These are phyloP conservation scores for Oncorhynchus kisutch DNA, from an alignment of 2,113 vertebrate species.

Conservation along the genomic window DNA sequence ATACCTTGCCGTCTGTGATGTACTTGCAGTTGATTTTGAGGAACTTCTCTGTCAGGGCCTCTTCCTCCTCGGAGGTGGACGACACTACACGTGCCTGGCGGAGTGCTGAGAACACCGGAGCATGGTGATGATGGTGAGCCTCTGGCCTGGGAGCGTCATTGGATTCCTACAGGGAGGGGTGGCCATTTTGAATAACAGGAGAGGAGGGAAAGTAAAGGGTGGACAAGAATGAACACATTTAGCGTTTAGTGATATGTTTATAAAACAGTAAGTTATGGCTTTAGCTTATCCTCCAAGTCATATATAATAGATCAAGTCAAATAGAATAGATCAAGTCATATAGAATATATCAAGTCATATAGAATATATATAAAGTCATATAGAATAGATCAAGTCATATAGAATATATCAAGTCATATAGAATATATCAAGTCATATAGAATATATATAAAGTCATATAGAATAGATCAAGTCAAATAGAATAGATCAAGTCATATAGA, in stretches of 20 bases:
- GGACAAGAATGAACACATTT: background rate
- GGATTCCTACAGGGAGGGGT: conserved; percentile 74
- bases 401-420: background rate
- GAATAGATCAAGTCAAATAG: background rate
- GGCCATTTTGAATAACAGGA: background rate
- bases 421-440: background rate
- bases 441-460: background rate
- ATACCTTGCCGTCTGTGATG: conserved; percentile 91
- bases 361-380: background rate
- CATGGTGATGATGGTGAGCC: conserved; percentile 42
- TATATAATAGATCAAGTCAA: background rate
- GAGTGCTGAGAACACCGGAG: conserved; percentile 75
- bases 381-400: background rate
- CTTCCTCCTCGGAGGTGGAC: conserved; percentile 97
- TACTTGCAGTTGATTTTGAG: conserved; percentile 99
- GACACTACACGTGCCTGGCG: conserved; percentile 88
- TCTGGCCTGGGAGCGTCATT: conserved; percentile 82
- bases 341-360: background rate
- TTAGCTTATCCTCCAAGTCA: too few relatives aligned
- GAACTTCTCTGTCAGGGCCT: conserved; percentile 98
- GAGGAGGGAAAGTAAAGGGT: background rate
- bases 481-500: background rate
- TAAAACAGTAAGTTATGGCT: too few relatives aligned
- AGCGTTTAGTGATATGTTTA: too few relatives aligned
- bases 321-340: background rate